A percentile compares a stretch with the other conserved stretches of the same genome.
Conservation (phyloP, 1,140 invertebrate species). For the Zaprionus davidi region DNA sequence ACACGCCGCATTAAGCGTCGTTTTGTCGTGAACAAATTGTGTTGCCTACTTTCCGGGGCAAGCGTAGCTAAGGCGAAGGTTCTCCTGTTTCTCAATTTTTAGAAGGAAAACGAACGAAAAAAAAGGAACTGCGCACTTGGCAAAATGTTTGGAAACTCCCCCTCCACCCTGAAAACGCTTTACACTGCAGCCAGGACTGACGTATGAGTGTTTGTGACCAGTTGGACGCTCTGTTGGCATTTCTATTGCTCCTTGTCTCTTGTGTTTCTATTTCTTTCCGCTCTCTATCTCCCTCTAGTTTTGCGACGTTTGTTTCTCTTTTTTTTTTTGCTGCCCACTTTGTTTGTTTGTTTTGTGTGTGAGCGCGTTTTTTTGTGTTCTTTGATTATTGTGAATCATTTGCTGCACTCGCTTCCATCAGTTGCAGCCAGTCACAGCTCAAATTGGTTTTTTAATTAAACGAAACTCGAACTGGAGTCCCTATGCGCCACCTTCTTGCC, state of each 20-base stretch:
- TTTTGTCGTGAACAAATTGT: slow-evolving; percentile 74
- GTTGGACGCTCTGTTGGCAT: slow-evolving; percentile 5
- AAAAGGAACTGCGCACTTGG: slow-evolving; percentile 54
- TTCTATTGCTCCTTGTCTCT: slow-evolving; percentile 1
- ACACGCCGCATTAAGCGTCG: slow-evolving; percentile 76
- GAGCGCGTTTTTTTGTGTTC: slow-evolving; percentile 23
- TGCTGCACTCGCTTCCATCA: slow-evolving; percentile 54
- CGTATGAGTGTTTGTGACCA: slow-evolving; percentile 28
- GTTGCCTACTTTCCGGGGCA: slow-evolving; percentile 56
- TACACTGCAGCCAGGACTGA: slow-evolving; percentile 23
- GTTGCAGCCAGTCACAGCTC: slow-evolving; percentile 48
- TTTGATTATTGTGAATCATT: slow-evolving; percentile 37
- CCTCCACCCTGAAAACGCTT: slow-evolving; percentile 8
- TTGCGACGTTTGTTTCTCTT: not conserved
- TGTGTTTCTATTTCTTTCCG: not conserved
- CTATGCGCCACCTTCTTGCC: slow-evolving; percentile 13
- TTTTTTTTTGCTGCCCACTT: slow-evolving; percentile 7
- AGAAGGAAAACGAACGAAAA: slow-evolving; percentile 27
- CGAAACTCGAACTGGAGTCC: slow-evolving; percentile 40
- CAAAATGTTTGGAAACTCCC: slow-evolving; percentile 36
- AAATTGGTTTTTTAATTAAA: slow-evolving; percentile 81
- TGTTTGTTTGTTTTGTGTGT: slow-evolving; percentile 26
- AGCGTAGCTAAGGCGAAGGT: slow-evolving; percentile 37
- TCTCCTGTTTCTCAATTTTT: slow-evolving; percentile 7
- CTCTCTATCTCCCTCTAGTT: not conserved